Evolutionary conservation across 1,140 invertebrate species (phyloP).

Genomic region (Heliconius nattereri): DNA sequence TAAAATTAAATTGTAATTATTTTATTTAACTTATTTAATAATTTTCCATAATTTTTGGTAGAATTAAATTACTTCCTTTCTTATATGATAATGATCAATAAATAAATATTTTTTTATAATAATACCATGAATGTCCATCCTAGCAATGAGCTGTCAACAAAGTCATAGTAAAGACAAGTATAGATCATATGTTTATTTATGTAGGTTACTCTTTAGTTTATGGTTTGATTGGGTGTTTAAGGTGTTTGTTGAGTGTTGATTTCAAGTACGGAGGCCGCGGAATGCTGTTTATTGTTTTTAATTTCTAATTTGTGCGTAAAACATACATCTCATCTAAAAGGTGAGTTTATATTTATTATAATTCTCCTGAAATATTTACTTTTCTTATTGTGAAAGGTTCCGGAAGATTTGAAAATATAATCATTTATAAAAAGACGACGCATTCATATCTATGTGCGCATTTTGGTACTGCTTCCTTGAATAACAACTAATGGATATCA

Average conservation of each 20-base stretch:
- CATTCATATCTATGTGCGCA: constrained; percentile 58
- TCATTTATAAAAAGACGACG: constrained; percentile 44
- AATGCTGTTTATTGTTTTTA: constrained; percentile 73
- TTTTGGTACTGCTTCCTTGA: constrained; percentile 55
- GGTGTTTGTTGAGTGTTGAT: constrained; percentile 78
- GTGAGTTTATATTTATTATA: constrained; percentile 52
- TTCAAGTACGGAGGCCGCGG: constrained; percentile 70
- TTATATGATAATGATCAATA: too few species aligned
- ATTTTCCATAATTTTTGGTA: too few species aligned
- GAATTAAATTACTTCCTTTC: too few species aligned
- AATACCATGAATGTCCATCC: not conserved
- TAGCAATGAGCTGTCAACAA: constrained; percentile 21
- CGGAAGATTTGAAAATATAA: constrained; percentile 17
- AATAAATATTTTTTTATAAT: not conserved
- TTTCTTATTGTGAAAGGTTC: constrained; percentile 17
- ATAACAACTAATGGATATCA: constrained; percentile 45
- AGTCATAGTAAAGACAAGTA: constrained; percentile 41
- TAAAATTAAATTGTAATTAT: too few species aligned
- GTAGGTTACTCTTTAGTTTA: constrained; percentile 75
- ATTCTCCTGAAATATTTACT: constrained; percentile 14
- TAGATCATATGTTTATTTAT: constrained; percentile 79
- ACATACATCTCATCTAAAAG: constrained; percentile 57
- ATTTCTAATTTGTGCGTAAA: constrained; percentile 65
- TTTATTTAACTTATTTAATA: too few species aligned
- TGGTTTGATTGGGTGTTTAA: constrained; percentile 76